Evolutionary conservation across 2,888 invertebrate genomes (phyloP), one percentile per base, ranked within the genome.

Genomic region (Podotricha telesiphe): DNA sequence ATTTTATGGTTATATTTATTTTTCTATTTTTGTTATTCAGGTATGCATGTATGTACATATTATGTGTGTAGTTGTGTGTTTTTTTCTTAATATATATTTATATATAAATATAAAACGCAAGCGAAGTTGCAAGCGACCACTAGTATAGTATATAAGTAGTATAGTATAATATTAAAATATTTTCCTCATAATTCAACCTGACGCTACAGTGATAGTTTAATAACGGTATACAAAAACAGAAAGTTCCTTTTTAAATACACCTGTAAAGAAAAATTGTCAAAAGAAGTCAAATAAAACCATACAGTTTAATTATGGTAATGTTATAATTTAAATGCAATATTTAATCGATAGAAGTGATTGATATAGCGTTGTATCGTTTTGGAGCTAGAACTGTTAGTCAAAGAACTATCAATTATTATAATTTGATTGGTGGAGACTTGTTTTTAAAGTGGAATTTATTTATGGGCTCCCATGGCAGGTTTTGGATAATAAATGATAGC

Each of bases 271-370:
- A 17, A 59, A 28, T 59, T 59, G 59, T 59, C 59, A 45, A 59
- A 45, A 59, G 20, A n/a, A 6, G 42, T 59, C 59, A 28, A 59
- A 59, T 59, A 45, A 56, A 45, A 50, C 40, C 40, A 53, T 47
- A 62, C 7, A 56, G 1, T 45, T 56, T 65, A 51, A 66, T 62
- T 75, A 76, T 79, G 77, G 66, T 74, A 79, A 78, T 75, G 61
- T 67, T 70, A 75, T 75, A 73, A 79, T 77, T 76, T 70, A 75
- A 74, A 78, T 76, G 73, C 75, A 73, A 72, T 74, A 73, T 74
- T 70, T 68, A 74, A 77, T 77, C 75, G 75, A 75, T 75, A 70
- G 67, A 48, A 47, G 70, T 78, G 79, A 79, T 77, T 74, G 76
- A 79, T 77, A 68, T 53, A 51, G 70, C 73, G 75, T 77, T 68